phyloP scores from a whole-genome alignment of 1,140 invertebrate species.

The Leptopilina boulardi region DNA sequence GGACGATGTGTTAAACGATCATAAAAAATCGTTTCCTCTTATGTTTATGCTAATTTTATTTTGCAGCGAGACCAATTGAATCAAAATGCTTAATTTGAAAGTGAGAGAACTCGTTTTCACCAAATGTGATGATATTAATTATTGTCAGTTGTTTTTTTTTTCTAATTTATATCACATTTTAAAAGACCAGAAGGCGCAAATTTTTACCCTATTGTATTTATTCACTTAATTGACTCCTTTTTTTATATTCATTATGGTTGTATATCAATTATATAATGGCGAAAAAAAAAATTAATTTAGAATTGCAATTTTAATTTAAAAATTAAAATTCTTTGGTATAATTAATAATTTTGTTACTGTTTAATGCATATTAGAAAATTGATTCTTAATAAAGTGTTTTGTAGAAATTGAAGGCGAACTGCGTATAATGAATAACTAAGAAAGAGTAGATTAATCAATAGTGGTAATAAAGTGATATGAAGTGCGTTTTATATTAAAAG shows the following conservation, averaged over 20 bases:
- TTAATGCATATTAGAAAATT: no score
- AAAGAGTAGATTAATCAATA: neutral
- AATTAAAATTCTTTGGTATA: no score
- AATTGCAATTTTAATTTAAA: no score
- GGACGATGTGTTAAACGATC: conserved; percentile 50
- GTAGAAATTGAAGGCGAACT: no score
- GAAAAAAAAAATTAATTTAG: no score
- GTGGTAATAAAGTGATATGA: neutral
- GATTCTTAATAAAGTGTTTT: no score
- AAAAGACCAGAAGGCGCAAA: neutral
- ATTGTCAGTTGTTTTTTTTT: neutral
- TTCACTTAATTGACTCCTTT: no score
- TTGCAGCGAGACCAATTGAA: conserved; percentile 62
- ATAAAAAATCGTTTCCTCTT: conserved; percentile 66
- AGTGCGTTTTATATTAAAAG: neutral
- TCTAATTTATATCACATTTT: neutral
- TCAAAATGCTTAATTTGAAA: conserved; percentile 55
- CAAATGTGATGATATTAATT: conserved; percentile 44
- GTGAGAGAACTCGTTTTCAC: conserved; percentile 25
- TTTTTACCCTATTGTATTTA: no score
- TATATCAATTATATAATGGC: no score
- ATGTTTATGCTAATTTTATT: conserved; percentile 71
- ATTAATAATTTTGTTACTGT: no score
- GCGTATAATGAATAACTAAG: neutral
- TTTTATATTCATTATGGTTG: neutral